Conservation (phyloP, 2,888 invertebrate genomes). For the Ennomos erosarius region DNA sequence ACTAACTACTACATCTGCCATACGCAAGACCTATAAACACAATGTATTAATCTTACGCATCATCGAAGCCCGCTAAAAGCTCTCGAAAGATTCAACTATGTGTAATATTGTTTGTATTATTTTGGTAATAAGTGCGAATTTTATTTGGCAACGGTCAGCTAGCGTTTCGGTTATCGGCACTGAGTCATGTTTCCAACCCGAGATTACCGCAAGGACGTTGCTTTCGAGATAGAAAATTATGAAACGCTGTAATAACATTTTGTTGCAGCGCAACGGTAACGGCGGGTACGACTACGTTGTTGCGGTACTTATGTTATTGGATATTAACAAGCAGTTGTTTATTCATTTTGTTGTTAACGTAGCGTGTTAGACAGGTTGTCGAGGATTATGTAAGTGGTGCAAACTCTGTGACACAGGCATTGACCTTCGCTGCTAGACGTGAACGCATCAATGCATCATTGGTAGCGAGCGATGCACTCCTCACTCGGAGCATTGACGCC, state of each 20-base stretch:
- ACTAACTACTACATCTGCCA: neutral
- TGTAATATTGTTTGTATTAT: conserved; percentile 59
- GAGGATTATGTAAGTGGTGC: conserved; percentile 71
- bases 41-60: conserved; percentile 24
- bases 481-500: conserved; percentile 28
- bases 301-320: conserved; percentile 25
- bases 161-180: conserved; percentile 60
- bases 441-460: conserved; percentile 78
- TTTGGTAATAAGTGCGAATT: conserved; percentile 65
- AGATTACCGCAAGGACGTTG: conserved; percentile 74
- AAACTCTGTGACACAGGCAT: conserved; percentile 67
- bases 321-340: conserved; percentile 16
- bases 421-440: conserved; percentile 69
- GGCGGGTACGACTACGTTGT: conserved; percentile 25
- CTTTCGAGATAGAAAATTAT: conserved; percentile 67
- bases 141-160: conserved; percentile 70
- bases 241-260: conserved; percentile 47
- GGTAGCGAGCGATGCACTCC: conserved; percentile 72
- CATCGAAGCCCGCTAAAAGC: conserved; percentile 35
- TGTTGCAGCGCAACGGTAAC: conserved; percentile 37
- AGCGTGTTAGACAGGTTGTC: conserved; percentile 52
- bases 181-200: conserved; percentile 72
- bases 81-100: conserved; percentile 40
- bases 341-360: conserved; percentile 12
- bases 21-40: conserved; percentile 16